A percentile compares a stretch with the other conserved stretches of the same genome.
These are phyloP conservation scores for Micoletzkya japonica DNA, from an alignment of 2,888 invertebrate genomes.

Conservation along the genomic window DNA sequence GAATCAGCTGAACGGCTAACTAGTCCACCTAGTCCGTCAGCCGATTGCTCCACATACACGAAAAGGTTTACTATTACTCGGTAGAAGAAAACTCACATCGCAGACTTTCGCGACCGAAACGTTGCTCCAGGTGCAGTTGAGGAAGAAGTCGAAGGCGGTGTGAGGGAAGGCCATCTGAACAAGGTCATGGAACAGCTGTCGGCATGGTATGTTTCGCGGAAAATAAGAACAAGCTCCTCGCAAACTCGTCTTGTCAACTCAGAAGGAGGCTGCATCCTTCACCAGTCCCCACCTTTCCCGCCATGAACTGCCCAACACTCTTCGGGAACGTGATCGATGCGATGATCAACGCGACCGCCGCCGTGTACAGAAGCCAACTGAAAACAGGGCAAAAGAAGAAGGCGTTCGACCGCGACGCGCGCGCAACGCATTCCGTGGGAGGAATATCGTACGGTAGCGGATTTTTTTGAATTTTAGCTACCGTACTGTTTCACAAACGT, in stretches of 20 bases:
- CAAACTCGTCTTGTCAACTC: no score
- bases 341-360: slow-evolving; percentile 9
- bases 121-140: slow-evolving; percentile 56
- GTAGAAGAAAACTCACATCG: no score
- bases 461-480: no score
- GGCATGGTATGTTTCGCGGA: no score
- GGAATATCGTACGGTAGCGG: no score
- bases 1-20: neutral
- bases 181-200: no score
- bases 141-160: slow-evolving; percentile 52
- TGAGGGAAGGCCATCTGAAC: slow-evolving; percentile 50
- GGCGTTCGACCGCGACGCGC: neutral
- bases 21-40: no score
- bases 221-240: no score
- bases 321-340: slow-evolving; percentile 14
- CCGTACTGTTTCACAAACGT: no score
- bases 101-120: no score
- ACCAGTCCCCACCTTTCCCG: slow-evolving; percentile 62
- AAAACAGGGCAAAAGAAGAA: slow-evolving; percentile 47
- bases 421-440: no score
- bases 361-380: slow-evolving; percentile 91
- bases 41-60: neutral
- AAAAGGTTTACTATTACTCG: neutral
- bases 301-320: slow-evolving; percentile 22
- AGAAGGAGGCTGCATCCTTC: slow-evolving; percentile 30